Percentiles rank a stretch among this genome's conserved stretches.
phyloP scores from a whole-genome alignment of 1,140 invertebrate genomes.

The Drosophila bocqueti region DNA sequence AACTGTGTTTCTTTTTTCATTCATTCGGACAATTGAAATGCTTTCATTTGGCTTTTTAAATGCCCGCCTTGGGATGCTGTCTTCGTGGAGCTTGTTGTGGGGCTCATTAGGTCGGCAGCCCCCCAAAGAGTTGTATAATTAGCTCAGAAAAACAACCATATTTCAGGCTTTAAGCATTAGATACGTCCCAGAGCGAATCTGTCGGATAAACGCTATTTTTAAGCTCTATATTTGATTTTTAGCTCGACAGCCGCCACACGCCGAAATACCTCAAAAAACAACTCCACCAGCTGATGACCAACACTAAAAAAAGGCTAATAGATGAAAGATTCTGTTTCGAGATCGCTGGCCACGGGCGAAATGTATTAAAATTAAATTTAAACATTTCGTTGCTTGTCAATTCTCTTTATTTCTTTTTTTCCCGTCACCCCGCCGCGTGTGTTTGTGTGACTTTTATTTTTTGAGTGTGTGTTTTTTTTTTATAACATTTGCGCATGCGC shows the following conservation, averaged over 20 bases:
- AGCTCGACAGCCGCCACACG: slow-evolving; percentile 75
- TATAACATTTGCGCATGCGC: slow-evolving; percentile 78
- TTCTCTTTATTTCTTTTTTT: slow-evolving; percentile 27
- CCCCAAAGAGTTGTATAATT: slow-evolving; percentile 71
- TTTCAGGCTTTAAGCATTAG: slow-evolving; percentile 26
- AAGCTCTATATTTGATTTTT: slow-evolving; percentile 56
- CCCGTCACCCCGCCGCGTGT: not conserved
- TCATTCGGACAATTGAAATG: slow-evolving; percentile 63
- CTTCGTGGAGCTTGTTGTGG: slow-evolving; percentile 22
- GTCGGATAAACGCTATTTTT: slow-evolving; percentile 73
- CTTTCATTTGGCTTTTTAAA: slow-evolving; percentile 66
- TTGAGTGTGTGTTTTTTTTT: slow-evolving; percentile 27
- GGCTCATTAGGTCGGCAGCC: slow-evolving; percentile 69
- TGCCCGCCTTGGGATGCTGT: slow-evolving; percentile 33
- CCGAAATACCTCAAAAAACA: slow-evolving; percentile 29
- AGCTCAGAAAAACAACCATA: slow-evolving; percentile 42
- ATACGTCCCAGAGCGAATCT: slow-evolving; percentile 48
- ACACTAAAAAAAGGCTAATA: slow-evolving; percentile 62
- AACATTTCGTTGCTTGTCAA: slow-evolving; percentile 61
- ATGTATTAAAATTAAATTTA: slow-evolving; percentile 78
- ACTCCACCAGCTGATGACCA: slow-evolving; percentile 48
- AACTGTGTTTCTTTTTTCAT: slow-evolving; percentile 22
- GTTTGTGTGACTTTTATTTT: not conserved
- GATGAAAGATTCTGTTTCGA: slow-evolving; percentile 20
- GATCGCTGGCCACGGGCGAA: slow-evolving; percentile 46